Conservation (phyloP, 53 echinoderm and acorn worm species). For the Holothuria leucospilota region DNA sequence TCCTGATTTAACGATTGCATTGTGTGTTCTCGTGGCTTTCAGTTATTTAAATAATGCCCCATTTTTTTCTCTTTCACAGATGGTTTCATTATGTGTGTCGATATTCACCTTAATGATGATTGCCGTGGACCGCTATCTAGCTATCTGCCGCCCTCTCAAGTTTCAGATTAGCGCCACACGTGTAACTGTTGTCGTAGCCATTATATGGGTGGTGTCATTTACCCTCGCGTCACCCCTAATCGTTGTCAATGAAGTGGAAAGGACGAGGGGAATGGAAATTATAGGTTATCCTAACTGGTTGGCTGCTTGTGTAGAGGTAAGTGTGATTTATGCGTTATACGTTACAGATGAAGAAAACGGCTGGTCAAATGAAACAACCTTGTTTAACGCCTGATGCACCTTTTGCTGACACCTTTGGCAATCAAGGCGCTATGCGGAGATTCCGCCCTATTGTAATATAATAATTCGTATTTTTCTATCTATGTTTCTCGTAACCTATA, state of each 20-base stretch:
- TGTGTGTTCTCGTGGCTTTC: no score
- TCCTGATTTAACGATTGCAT: no score
- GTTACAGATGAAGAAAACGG: no score
- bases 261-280: not conserved
- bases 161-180: conserved; percentile 75
- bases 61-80: conserved; percentile 52
- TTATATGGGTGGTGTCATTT: conserved; percentile 72
- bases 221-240: conserved; percentile 66
- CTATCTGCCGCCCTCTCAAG: conserved; percentile 80
- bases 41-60: not conserved
- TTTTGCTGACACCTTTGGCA: no score
- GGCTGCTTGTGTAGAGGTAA: conserved; percentile 79
- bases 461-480: no score
- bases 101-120: conserved; percentile 80
- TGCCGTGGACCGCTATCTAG: conserved; percentile 83
- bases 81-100: conserved; percentile 71
- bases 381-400: no score
- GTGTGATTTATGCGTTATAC: not conserved
- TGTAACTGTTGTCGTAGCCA: conserved; percentile 57
- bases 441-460: no score
- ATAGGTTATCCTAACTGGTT: conserved; percentile 73
- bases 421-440: no score
- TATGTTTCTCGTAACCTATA: no score
- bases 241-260: conserved; percentile 42
- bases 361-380: no score